A percentile compares a stretch with the other conserved stretches of the same genome.
These are phyloP conservation scores for Lasioglossum baleicum DNA, from an alignment of 1,140 invertebrate genomes.

Conservation along the genomic window DNA sequence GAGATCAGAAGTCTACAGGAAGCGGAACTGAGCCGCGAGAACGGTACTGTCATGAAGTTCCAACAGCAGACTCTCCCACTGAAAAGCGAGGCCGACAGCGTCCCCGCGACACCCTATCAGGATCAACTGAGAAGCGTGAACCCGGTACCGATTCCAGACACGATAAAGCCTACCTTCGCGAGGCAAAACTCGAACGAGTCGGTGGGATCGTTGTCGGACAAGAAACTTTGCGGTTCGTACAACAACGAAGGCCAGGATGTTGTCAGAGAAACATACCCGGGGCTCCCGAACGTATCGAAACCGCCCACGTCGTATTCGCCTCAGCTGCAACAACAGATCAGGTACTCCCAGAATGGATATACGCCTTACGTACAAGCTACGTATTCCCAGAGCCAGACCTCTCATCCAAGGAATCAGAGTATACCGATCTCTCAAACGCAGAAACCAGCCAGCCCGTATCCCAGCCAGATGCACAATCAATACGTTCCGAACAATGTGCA, in stretches of 20 bases:
- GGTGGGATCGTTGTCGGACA: slow-evolving; percentile 57
- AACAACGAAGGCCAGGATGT: slow-evolving; percentile 63
- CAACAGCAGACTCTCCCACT: slow-evolving; percentile 78
- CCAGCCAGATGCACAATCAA: slow-evolving; percentile 70
- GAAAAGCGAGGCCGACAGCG: slow-evolving; percentile 76
- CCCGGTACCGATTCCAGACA: slow-evolving; percentile 60
- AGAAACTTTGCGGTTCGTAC: slow-evolving; percentile 56
- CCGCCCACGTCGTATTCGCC: slow-evolving; percentile 63
- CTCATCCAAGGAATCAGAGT: slow-evolving; percentile 70
- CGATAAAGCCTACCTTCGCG: slow-evolving; percentile 56
- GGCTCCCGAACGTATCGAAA: slow-evolving; percentile 38
- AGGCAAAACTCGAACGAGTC: slow-evolving; percentile 70
- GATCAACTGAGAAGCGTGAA: slow-evolving; percentile 76
- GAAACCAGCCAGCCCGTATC: slow-evolving; percentile 75
- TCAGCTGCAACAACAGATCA: slow-evolving; percentile 72
- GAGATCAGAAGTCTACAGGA: slow-evolving; percentile 79
- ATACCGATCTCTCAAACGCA: slow-evolving; percentile 69
- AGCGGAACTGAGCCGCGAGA: slow-evolving; percentile 76
- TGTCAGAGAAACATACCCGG: slow-evolving; percentile 60
- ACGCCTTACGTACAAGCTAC: slow-evolving; percentile 60
- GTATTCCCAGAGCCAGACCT: slow-evolving; percentile 70
- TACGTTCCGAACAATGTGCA: slow-evolving; percentile 67
- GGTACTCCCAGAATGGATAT: slow-evolving; percentile 74
- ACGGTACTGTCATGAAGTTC: slow-evolving; percentile 69
- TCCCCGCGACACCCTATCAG: slow-evolving; percentile 76